Conservation (phyloP, 2,797 vertebrate species). For the Hybognathus amarus region DNA sequence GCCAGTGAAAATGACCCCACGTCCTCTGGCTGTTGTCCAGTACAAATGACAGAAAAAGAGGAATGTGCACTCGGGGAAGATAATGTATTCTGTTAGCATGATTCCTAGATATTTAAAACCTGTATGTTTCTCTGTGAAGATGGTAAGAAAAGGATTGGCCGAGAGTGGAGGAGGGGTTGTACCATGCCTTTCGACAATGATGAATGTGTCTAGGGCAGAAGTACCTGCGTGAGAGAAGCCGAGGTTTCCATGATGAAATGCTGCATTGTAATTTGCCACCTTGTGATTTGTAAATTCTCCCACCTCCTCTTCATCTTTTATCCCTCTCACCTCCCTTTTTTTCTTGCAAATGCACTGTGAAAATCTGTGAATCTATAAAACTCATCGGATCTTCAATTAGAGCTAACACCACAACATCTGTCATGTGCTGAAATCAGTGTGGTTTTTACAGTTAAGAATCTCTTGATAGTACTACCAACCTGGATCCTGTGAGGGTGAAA, state of each 20-base stretch:
- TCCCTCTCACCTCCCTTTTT: constrained; percentile 1
- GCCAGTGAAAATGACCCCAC: constrained; percentile 32
- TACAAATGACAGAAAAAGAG: constrained; percentile 1
- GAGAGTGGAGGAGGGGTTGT: constrained; percentile 31
- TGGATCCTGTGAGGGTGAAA: constrained; percentile 12
- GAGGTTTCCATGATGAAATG: constrained; percentile 60
- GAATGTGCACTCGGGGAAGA: neutral
- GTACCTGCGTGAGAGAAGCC: constrained; percentile 57
- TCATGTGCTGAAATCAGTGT: constrained; percentile 29
- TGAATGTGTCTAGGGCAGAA: constrained; percentile 58
- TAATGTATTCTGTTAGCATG: constrained; percentile 2
- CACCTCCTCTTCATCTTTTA: constrained; percentile 21
- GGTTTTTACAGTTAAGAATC: constrained; percentile 25
- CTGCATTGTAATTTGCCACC: constrained; percentile 60
- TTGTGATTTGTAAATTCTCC: constrained; percentile 8
- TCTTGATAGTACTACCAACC: neutral
- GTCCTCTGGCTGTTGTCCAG: neutral
- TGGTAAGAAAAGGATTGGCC: constrained; percentile 7
- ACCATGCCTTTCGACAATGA: constrained; percentile 53
- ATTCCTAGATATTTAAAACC: constrained; percentile 18
- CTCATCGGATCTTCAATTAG: constrained; percentile 56
- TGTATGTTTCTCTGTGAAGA: constrained; percentile 17
- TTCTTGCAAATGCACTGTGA: constrained; percentile 38
- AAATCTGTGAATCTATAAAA: constrained; percentile 57
- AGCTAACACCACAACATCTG: constrained; percentile 24